These are phyloP conservation scores for Epinephelus moara DNA, from an alignment of 2,113 vertebrate species.

Conservation along the genomic window DNA sequence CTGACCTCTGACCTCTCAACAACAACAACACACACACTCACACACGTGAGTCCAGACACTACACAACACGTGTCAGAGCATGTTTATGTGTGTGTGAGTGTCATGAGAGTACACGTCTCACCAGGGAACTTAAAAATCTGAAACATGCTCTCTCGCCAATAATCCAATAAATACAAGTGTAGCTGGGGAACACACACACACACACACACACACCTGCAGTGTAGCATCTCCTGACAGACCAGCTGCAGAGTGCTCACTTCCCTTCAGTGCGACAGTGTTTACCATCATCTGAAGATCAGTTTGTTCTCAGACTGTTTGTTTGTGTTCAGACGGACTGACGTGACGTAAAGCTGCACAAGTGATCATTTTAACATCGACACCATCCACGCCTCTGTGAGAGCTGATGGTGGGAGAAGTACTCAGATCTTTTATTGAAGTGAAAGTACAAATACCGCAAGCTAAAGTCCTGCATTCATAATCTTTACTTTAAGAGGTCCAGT, in stretches of 20 bases:
- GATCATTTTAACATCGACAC: background rate
- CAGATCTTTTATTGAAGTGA: no score
- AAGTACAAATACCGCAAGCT: no score
- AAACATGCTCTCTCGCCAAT: slow-evolving; percentile 22
- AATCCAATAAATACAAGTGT: slow-evolving; percentile 23
- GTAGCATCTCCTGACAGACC: slow-evolving; percentile 17
- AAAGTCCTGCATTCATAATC: no score
- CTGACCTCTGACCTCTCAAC: slow-evolving; percentile 37
- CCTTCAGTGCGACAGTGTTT: slow-evolving; percentile 6
- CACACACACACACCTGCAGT: slow-evolving; percentile 32
- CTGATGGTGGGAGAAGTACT: no score
- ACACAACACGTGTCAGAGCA: background rate
- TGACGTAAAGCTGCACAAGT: background rate
- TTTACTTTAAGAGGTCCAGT: no score
- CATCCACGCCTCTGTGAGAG: no score
- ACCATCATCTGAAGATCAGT: background rate
- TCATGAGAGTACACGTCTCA: slow-evolving; percentile 16
- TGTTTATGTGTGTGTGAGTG: slow-evolving; percentile 24
- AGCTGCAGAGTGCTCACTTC: slow-evolving; percentile 41
- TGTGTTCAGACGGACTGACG: background rate
- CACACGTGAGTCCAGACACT: background rate
- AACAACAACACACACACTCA: background rate
- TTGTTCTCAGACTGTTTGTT: slow-evolving; percentile 4
- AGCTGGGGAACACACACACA: slow-evolving; percentile 18
- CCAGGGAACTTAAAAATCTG: slow-evolving; percentile 31